phyloP scores from a whole-genome alignment of 2,797 vertebrate genomes.

The Masticophis lateralis region DNA sequence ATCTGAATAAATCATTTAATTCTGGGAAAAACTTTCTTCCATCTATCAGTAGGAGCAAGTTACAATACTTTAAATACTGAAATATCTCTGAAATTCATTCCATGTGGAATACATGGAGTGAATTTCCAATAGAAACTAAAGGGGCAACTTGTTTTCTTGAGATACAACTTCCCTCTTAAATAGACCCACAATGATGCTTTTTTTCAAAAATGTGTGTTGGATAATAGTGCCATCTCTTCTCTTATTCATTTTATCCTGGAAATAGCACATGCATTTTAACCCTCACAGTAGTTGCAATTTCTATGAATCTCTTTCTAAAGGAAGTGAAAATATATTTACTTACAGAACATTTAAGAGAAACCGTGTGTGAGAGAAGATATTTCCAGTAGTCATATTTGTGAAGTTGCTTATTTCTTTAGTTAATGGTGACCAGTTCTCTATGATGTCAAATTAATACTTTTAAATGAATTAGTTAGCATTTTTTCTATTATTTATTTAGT shows the following conservation, averaged over 20 bases:
- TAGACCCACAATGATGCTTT: slow-evolving; percentile 40
- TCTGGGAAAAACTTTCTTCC: slow-evolving; percentile 29
- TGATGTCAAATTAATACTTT: slow-evolving; percentile 62
- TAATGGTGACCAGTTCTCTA: slow-evolving; percentile 57
- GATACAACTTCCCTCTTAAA: slow-evolving; percentile 49
- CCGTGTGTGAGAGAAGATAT: neutral
- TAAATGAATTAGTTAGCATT: slow-evolving; percentile 59
- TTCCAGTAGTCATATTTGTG: slow-evolving; percentile 64
- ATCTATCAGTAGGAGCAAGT: slow-evolving; percentile 31
- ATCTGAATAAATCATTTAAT: slow-evolving; percentile 40
- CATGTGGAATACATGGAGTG: slow-evolving; percentile 60
- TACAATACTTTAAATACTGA: slow-evolving; percentile 44
- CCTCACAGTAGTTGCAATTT: slow-evolving; percentile 34
- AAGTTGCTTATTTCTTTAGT: slow-evolving; percentile 58
- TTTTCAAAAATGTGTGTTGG: slow-evolving; percentile 42
- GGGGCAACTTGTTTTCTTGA: slow-evolving; percentile 45
- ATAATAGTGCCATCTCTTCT: slow-evolving; percentile 38
- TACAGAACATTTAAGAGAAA: slow-evolving; percentile 1
- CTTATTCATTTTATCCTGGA: slow-evolving; percentile 43
- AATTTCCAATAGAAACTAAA: slow-evolving; percentile 59
- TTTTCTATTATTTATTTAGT: slow-evolving; percentile 62
- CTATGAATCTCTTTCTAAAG: slow-evolving; percentile 37
- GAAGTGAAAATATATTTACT: slow-evolving; percentile 60
- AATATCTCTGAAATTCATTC: slow-evolving; percentile 57
- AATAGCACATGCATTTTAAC: slow-evolving; percentile 45